Evolutionary conservation across 2,113 vertebrate species (phyloP).

Genomic region (Ctenomys sociabilis): DNA sequence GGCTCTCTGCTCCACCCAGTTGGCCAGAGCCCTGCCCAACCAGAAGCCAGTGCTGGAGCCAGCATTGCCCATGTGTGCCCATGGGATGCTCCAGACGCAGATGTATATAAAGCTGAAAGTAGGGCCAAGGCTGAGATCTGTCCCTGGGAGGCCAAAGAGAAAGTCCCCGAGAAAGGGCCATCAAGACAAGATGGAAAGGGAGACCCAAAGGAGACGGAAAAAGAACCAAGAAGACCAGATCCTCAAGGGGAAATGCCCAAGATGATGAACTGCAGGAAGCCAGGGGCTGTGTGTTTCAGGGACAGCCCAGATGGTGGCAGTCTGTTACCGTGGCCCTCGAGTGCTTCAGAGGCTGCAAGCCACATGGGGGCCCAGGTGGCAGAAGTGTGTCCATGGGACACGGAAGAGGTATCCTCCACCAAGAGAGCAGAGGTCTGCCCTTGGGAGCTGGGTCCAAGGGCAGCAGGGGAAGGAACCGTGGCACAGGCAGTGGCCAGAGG

Average conservation of each 20-base stretch:
- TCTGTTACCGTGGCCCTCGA: background rate
- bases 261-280: constrained; percentile 30
- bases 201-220: background rate
- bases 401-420: background rate
- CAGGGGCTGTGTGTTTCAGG: constrained; percentile 7
- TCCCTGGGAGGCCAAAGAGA: constrained; percentile 69
- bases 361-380: background rate
- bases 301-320: constrained; percentile 26
- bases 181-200: background rate
- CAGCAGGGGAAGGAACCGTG: background rate
- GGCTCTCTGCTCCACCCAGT: background rate
- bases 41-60: background rate
- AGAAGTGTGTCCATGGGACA: constrained; percentile 84
- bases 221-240: background rate
- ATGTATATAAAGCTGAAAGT: background rate
- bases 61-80: constrained; percentile 47
- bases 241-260: background rate
- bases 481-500: background rate
- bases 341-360: constrained; percentile 47
- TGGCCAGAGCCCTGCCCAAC: background rate
- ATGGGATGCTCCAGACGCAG: constrained; percentile 14
- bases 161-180: background rate
- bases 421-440: constrained; percentile 88
- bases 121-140: constrained; percentile 57
- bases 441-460: constrained; percentile 84